Conservation (phyloP, 2,797 vertebrate genomes). For the Mycteria americana region DNA sequence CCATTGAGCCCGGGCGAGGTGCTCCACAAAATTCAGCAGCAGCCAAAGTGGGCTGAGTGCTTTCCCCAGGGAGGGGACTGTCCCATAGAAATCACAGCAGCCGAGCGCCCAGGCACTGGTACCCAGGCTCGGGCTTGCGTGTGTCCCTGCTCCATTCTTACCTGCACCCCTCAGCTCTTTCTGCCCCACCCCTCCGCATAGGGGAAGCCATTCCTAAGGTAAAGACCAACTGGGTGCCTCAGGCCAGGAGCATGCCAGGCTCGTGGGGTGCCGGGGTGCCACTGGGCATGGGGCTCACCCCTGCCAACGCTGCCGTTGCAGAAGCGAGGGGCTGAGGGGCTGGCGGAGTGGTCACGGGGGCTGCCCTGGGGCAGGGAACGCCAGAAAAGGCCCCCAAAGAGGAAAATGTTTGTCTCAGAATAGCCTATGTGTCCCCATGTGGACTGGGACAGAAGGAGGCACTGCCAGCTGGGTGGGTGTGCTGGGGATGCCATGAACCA, state of each 20-base stretch:
- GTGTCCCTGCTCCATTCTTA: neutral
- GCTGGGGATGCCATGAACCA: neutral
- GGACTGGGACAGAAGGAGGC: neutral
- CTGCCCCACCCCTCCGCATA: rapidly evolving
- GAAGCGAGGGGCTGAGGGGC: neutral
- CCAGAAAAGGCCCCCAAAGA: neutral
- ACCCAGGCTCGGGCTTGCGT: neutral
- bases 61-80: neutral
- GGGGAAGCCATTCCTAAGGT: neutral
- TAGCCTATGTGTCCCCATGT: neutral
- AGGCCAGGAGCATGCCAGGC: rapidly evolving
- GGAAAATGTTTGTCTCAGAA: neutral
- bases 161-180: neutral
- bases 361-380: neutral
- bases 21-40: neutral
- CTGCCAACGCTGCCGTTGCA: neutral
- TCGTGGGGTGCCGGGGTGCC: neutral
- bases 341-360: rapidly evolving
- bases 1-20: rapidly evolving
- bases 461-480: neutral
- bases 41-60: neutral
- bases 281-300: neutral
- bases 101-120: neutral
- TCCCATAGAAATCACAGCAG: neutral
- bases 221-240: rapidly evolving